These are phyloP conservation scores for Meriones psammophilus DNA, from an alignment of 2,797 vertebrate species.

Conservation along the genomic window DNA sequence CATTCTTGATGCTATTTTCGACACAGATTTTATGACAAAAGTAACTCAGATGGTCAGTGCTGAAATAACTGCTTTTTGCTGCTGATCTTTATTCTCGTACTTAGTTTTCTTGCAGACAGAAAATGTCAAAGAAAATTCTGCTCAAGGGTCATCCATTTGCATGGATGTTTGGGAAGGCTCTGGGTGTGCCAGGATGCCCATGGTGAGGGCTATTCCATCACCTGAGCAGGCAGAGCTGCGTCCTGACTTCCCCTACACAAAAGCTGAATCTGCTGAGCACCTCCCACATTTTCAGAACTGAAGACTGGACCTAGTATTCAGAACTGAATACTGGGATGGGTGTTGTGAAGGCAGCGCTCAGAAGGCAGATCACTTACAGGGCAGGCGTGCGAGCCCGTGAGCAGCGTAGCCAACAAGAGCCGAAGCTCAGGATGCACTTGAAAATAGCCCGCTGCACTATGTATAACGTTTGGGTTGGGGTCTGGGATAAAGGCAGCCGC, in stretches of 20 bases:
- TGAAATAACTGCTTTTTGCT: slow-evolving; percentile 34
- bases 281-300: neutral
- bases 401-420: neutral
- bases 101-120: slow-evolving; percentile 60
- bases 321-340: neutral
- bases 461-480: neutral
- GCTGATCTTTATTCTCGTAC: neutral
- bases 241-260: neutral
- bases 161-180: neutral
- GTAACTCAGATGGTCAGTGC: neutral
- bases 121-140: slow-evolving; percentile 1
- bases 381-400: neutral
- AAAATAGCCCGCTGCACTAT: neutral
- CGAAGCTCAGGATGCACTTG: neutral
- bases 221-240: neutral
- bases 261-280: neutral
- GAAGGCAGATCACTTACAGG: neutral
- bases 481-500: neutral
- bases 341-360: neutral
- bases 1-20: slow-evolving; percentile 69
- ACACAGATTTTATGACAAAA: slow-evolving; percentile 47
- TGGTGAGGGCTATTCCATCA: rapidly evolving
- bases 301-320: neutral
- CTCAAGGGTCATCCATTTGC: neutral
- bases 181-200: neutral